Conservation (phyloP, 2,888 invertebrate species). For the Cremastinae sp. region DNA sequence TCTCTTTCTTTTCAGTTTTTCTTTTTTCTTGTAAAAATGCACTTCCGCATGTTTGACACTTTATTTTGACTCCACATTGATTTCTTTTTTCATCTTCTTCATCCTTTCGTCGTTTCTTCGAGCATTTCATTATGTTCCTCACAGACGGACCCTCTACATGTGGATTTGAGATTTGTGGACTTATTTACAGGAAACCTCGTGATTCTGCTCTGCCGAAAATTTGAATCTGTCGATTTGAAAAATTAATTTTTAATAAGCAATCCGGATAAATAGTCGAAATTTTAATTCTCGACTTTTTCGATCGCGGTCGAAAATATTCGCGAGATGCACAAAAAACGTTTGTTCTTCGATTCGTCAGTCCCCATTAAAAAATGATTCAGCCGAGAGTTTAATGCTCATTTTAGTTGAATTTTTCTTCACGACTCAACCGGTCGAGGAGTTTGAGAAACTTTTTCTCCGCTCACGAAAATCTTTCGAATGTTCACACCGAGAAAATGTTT, state of each 20-base stretch:
- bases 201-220: slow-evolving; percentile 28
- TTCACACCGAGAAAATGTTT: slow-evolving; percentile 43
- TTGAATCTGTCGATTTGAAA: slow-evolving; percentile 28
- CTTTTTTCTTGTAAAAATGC: slow-evolving; percentile 38
- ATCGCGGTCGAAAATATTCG: not conserved
- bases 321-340: slow-evolving; percentile 18
- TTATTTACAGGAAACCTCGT: slow-evolving; percentile 59
- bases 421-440: slow-evolving; percentile 44
- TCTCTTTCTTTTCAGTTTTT: slow-evolving; percentile 10
- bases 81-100: slow-evolving; percentile 48
- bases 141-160: slow-evolving; percentile 56
- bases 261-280: slow-evolving; percentile 10
- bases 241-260: not conserved
- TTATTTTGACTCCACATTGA: slow-evolving; percentile 22
- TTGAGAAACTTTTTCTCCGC: slow-evolving; percentile 57
- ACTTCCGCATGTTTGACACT: slow-evolving; percentile 50
- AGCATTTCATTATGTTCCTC: slow-evolving; percentile 28
- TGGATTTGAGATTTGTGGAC: slow-evolving; percentile 55
- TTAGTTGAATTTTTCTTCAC: slow-evolving; percentile 37
- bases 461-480: slow-evolving; percentile 62
- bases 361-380: slow-evolving; percentile 18
- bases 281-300: slow-evolving; percentile 20
- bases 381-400: slow-evolving; percentile 19
- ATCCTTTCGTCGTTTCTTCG: slow-evolving; percentile 25
- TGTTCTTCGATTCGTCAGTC: slow-evolving; percentile 33